Conservation (phyloP, 1,140 invertebrate species). For the Calycopis cecrops region DNA sequence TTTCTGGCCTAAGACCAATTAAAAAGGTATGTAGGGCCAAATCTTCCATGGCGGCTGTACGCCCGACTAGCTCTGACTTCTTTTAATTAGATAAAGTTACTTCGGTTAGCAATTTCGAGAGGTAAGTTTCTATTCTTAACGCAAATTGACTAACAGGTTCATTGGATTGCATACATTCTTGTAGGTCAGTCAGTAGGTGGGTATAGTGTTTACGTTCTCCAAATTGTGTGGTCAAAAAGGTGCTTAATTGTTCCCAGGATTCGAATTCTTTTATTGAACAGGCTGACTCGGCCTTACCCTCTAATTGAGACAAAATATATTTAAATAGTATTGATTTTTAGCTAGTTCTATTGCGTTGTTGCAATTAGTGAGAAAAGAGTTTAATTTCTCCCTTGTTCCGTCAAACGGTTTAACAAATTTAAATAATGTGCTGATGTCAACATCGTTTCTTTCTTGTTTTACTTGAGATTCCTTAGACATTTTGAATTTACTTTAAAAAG, state of each 20-base stretch:
- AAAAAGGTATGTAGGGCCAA: constrained; percentile 20
- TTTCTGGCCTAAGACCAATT: constrained; percentile 17
- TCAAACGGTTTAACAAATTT: constrained; percentile 13
- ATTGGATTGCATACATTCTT: constrained; percentile 19
- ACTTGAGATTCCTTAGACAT: neutral
- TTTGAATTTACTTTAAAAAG: neutral
- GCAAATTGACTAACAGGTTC: constrained; percentile 21
- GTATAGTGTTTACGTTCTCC: constrained; percentile 26
- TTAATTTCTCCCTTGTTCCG: constrained; percentile 15
- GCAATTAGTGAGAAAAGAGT: constrained; percentile 16
- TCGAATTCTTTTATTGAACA: constrained; percentile 27
- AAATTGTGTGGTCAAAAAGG: constrained; percentile 25
- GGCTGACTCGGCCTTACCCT: constrained; percentile 23
- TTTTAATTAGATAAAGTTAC: constrained; percentile 18
- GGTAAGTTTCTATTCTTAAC: constrained; percentile 19
- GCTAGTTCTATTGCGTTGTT: constrained; percentile 10
- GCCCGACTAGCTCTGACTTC: constrained; percentile 12
- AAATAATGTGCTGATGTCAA: neutral
- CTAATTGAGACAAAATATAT: constrained; percentile 22
- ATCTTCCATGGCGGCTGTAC: constrained; percentile 19
- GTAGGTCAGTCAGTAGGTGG: constrained; percentile 23
- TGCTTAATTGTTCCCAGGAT: constrained; percentile 23
- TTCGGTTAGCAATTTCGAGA: constrained; percentile 26
- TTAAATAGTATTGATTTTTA: constrained; percentile 19
- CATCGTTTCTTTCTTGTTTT: neutral